Evolutionary conservation across 37 sponge, comb jelly and placozoan species (phyloP).

Genomic region (Chondrilla cf. caribensis): DNA sequence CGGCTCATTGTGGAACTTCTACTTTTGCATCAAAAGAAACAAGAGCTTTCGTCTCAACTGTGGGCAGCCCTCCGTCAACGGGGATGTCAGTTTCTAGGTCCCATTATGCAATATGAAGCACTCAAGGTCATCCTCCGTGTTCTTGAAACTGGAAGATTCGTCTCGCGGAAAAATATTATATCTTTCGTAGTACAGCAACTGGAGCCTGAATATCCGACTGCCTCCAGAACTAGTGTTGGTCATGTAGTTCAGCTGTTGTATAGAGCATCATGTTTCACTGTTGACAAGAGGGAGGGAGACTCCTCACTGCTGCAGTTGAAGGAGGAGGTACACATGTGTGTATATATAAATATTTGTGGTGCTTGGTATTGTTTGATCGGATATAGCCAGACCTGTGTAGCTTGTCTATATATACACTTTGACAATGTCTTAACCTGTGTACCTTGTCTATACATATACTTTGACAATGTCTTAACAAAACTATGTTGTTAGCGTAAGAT

Average conservation of each 20-base stretch:
- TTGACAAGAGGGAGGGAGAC: slow-evolving; percentile 92
- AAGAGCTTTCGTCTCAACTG: slow-evolving; percentile 79
- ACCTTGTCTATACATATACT: no score
- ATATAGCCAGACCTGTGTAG: no score
- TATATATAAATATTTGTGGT: not conserved
- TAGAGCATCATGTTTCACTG: slow-evolving; percentile 96
- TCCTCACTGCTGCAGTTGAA: slow-evolving; percentile 93
- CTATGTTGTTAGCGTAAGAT: no score
- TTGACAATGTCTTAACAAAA: no score
- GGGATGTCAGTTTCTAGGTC: slow-evolving; percentile 97
- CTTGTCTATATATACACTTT: no score
- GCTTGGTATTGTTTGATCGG: no score
- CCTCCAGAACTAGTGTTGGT: slow-evolving; percentile 94
- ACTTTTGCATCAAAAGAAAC: slow-evolving; percentile 91
- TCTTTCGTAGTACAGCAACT: slow-evolving; percentile 84
- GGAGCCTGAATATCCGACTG: slow-evolving; percentile 76
- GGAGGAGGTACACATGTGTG: slow-evolving; percentile 75
- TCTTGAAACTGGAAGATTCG: slow-evolving; percentile 58
- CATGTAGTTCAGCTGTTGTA: slow-evolving; percentile 99
- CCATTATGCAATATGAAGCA: slow-evolving; percentile 93
- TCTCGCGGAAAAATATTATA: slow-evolving; percentile 88
- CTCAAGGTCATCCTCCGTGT: slow-evolving; percentile 84
- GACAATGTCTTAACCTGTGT: no score
- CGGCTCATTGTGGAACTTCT: slow-evolving; percentile 87
- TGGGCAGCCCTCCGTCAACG: slow-evolving; percentile 91